Percentiles rank a stretch among this genome's conserved stretches.
These are phyloP conservation scores for Druon quercuslanigerum DNA, from an alignment of 1,140 invertebrate genomes.

Conservation along the genomic window DNA sequence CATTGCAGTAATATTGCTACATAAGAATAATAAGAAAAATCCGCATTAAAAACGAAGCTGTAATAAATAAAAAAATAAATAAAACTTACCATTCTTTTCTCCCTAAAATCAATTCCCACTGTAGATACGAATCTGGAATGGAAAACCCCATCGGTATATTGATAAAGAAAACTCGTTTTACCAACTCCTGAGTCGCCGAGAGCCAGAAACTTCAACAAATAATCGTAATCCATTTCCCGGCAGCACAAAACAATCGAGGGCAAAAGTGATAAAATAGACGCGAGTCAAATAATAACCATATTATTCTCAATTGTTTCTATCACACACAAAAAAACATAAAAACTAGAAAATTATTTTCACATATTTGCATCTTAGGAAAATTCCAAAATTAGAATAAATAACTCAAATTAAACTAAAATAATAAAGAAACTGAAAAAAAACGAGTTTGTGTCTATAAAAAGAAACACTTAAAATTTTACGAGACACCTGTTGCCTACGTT, in stretches of 20 bases:
- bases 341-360: background rate
- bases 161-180: constrained; percentile 95
- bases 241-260: background rate
- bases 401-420: background rate
- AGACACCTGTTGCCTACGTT: constrained; percentile 24
- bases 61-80: constrained; percentile 7
- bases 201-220: constrained; percentile 96
- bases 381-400: background rate
- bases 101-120: constrained; percentile 97
- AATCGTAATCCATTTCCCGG: constrained; percentile 90
- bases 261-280: constrained; percentile 2
- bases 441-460: background rate
- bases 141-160: constrained; percentile 96
- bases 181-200: constrained; percentile 95
- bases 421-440: background rate
- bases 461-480: background rate
- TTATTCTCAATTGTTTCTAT: background rate
- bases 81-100: constrained; percentile 92
- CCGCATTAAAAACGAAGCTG: too few relatives aligned
- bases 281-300: background rate
- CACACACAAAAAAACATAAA: background rate
- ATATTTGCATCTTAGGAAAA: background rate
- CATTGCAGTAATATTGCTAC: too few relatives aligned
- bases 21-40: too few relatives aligned
- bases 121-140: constrained; percentile 96